Evolutionary conservation across 1,140 invertebrate species (phyloP).

Genomic region (Harpegnathos saltator): DNA sequence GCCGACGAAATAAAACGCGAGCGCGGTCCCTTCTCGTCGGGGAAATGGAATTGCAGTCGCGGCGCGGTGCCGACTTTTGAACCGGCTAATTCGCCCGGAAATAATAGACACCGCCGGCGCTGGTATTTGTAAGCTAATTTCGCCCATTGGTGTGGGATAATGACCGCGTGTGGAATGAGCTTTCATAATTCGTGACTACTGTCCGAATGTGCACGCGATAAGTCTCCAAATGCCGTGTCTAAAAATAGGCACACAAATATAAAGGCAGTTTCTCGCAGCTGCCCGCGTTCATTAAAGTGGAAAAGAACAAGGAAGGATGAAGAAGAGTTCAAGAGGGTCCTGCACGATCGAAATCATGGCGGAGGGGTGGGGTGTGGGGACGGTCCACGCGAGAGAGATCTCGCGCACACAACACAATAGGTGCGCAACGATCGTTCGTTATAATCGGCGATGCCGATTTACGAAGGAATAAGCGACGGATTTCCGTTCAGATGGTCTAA

Average conservation of each 20-base stretch:
- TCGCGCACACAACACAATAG: background rate
- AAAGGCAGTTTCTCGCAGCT: too few species aligned
- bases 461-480: background rate
- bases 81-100: constrained; percentile 46
- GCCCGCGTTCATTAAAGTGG: background rate
- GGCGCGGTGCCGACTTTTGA: constrained; percentile 40
- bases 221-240: constrained; percentile 1
- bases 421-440: background rate
- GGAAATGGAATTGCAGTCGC: constrained; percentile 55
- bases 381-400: too few species aligned
- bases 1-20: constrained; percentile 49
- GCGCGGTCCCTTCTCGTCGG: constrained; percentile 26
- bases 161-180: constrained; percentile 31
- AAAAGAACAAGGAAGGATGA: background rate
- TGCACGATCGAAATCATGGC: background rate
- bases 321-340: too few species aligned
- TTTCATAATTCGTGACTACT: constrained; percentile 61
- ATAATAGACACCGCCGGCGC: constrained; percentile 51
- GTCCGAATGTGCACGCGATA: constrained; percentile 1
- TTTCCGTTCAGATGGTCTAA: background rate
- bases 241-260: background rate
- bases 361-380: too few species aligned
- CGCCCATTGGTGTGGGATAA: constrained; percentile 32
- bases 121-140: constrained; percentile 45
- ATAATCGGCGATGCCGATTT: background rate